phyloP scores from a whole-genome alignment of 2,888 invertebrate genomes.

The Philaethria dido region DNA sequence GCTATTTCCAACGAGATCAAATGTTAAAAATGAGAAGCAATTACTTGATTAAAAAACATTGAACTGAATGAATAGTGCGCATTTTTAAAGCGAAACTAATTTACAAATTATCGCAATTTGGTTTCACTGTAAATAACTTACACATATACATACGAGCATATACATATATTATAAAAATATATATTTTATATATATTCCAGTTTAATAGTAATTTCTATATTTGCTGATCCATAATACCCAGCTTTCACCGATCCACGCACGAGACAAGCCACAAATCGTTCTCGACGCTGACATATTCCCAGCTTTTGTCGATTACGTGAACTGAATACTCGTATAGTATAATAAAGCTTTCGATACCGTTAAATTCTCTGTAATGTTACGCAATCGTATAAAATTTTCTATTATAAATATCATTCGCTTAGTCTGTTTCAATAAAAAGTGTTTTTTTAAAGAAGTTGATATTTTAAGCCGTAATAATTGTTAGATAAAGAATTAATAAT shows the following conservation, averaged over 20 bases:
- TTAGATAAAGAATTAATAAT: background rate
- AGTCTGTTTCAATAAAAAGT: background rate
- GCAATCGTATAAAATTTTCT: conserved; percentile 36
- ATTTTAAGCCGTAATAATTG: background rate
- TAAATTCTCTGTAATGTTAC: conserved; percentile 38
- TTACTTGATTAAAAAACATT: conserved; percentile 14
- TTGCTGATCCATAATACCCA: conserved; percentile 40
- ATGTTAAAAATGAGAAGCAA: conserved; percentile 14
- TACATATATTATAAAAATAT: conserved; percentile 8
- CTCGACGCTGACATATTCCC: conserved; percentile 45
- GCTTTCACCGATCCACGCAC: conserved; percentile 37
- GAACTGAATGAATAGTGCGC: conserved; percentile 1
- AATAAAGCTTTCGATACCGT: conserved; percentile 40
- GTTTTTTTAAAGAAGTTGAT: background rate
- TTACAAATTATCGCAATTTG: background rate
- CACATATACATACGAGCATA: background rate
- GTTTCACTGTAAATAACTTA: background rate
- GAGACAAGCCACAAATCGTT: conserved; percentile 46
- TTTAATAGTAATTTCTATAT: conserved; percentile 35
- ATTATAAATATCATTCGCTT: conserved; percentile 24
- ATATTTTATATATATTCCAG: conserved; percentile 21
- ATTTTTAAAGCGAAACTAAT: background rate
- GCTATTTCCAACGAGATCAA: conserved; percentile 1
- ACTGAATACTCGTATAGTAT: conserved; percentile 32
- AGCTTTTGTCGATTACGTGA: conserved; percentile 45